Evolutionary conservation across 2,113 vertebrate species (phyloP).

Genomic region (Lathamus discolor): DNA sequence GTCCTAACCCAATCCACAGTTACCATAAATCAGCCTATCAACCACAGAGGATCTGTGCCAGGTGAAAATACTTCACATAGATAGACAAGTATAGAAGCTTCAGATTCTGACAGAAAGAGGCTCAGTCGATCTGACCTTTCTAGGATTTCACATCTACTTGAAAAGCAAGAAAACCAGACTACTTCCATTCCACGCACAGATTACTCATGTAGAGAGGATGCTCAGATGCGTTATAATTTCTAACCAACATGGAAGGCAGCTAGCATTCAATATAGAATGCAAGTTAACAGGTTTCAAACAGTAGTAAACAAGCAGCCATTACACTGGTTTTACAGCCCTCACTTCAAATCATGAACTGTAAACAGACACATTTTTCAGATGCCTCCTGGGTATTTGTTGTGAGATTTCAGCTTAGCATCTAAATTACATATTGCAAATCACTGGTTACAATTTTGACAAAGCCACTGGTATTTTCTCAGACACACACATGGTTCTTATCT

Average conservation of each 20-base stretch:
- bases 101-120: background rate
- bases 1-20: background rate
- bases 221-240: background rate
- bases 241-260: background rate
- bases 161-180: background rate
- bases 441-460: background rate
- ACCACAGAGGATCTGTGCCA: background rate
- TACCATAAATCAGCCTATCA: background rate
- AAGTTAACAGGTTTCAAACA: background rate
- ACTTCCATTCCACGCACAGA: background rate
- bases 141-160: background rate
- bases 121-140: accelerated
- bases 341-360: background rate
- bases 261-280: background rate
- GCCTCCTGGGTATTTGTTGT: background rate
- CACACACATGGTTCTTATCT: background rate
- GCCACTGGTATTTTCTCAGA: background rate
- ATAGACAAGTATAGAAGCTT: background rate
- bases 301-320: background rate
- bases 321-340: background rate
- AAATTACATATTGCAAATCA: background rate
- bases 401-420: background rate
- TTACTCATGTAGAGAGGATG: background rate
- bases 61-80: background rate
- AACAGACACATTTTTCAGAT: background rate